Conservation (phyloP, 2,888 invertebrate species). For the Mythimna lalbum region DNA sequence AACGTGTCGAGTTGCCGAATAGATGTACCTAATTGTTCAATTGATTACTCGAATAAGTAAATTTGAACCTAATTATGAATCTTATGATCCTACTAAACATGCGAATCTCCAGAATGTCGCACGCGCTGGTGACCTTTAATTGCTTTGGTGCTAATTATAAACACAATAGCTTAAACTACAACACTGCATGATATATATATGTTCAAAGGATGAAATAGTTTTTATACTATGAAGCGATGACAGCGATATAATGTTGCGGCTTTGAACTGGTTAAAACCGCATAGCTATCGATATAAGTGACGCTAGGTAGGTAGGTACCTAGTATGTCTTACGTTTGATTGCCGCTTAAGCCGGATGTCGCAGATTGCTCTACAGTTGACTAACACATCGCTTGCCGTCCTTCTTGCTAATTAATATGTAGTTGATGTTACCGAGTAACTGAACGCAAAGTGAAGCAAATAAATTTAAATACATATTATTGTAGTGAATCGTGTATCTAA, state of each 20-base stretch:
- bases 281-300: not conserved
- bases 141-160: not conserved
- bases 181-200: not conserved
- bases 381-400: slow-evolving; percentile 30
- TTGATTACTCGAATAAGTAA: not conserved
- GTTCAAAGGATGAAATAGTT: no score
- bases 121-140: not conserved
- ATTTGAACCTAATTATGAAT: not conserved
- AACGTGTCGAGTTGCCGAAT: not conserved
- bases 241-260: not conserved
- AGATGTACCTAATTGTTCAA: not conserved
- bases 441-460: slow-evolving; percentile 15
- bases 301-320: not conserved
- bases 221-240: no score
- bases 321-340: slow-evolving; percentile 33
- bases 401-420: slow-evolving; percentile 41
- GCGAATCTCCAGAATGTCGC: not conserved
- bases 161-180: not conserved
- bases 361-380: slow-evolving; percentile 45
- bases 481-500: slow-evolving; percentile 14
- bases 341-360: slow-evolving; percentile 43
- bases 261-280: slow-evolving; percentile 12
- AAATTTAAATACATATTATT: slow-evolving; percentile 12
- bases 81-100: not conserved
- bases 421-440: slow-evolving; percentile 18